Percentiles rank a stretch among this genome's conserved stretches.
Conservation (phyloP, 2,113 vertebrate species). For the Amphilophus citrinellus region DNA sequence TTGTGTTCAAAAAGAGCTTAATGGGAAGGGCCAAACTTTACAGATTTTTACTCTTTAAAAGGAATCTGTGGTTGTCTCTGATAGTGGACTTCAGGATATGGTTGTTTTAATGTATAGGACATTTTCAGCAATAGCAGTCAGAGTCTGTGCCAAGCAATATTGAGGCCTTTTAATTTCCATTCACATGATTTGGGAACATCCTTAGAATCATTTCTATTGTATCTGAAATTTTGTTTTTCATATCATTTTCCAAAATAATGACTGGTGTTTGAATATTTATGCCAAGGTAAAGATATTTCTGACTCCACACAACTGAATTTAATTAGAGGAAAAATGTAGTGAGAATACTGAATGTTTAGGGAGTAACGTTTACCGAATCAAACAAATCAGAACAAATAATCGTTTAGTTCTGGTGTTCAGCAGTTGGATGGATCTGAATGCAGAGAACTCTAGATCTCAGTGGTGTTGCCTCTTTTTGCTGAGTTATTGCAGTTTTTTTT, state of each 20-base stretch:
- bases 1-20: not conserved
- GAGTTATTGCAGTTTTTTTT: slow-evolving; percentile 29
- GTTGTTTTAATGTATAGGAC: not conserved
- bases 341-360: not conserved
- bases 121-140: not conserved
- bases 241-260: not conserved
- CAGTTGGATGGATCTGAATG: not conserved
- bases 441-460: not conserved
- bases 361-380: not conserved
- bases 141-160: not conserved
- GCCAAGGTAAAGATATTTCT: not conserved
- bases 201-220: not conserved
- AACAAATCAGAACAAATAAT: not conserved
- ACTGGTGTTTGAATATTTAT: not conserved
- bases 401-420: not conserved
- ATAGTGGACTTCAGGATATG: not conserved
- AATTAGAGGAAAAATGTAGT: not conserved
- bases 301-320: slow-evolving; percentile 1
- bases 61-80: not conserved
- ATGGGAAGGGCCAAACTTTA: not conserved
- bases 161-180: not conserved
- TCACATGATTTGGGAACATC: not conserved
- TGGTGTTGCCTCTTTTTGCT: slow-evolving; percentile 2
- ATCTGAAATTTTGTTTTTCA: not conserved
- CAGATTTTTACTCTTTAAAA: not conserved